Conservation (phyloP, 2,888 invertebrate genomes). For the Camponotus fellah region DNA sequence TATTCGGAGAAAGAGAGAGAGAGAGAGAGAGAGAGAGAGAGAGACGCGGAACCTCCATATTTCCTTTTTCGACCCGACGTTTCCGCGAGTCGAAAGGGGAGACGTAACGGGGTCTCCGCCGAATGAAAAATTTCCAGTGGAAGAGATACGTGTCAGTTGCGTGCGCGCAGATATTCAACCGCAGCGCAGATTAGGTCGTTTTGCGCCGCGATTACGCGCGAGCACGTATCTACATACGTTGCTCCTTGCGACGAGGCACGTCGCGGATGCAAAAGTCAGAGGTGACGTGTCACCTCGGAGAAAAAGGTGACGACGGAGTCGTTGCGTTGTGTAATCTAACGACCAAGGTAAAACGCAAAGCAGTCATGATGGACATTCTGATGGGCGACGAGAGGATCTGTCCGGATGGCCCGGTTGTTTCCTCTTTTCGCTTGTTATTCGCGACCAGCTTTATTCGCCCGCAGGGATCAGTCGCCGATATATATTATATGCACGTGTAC, state of each 20-base stretch:
- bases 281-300: slow-evolving; percentile 79
- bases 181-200: slow-evolving; percentile 73
- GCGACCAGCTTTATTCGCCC: slow-evolving; percentile 30
- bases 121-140: slow-evolving; percentile 39
- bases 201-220: slow-evolving; percentile 59
- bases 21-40: too few species aligned
- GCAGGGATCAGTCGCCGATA: slow-evolving; percentile 31
- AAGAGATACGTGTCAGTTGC: slow-evolving; percentile 49
- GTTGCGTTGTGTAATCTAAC: slow-evolving; percentile 73
- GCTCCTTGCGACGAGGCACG: slow-evolving; percentile 62
- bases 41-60: not conserved
- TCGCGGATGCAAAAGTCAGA: slow-evolving; percentile 78
- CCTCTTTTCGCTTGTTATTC: slow-evolving; percentile 41
- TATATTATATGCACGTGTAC: not conserved
- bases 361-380: slow-evolving; percentile 40
- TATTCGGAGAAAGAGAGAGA: not conserved
- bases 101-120: slow-evolving; percentile 17
- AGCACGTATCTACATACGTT: slow-evolving; percentile 58
- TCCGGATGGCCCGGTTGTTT: slow-evolving; percentile 16
- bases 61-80: not conserved
- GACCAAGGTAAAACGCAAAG: slow-evolving; percentile 57
- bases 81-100: slow-evolving; percentile 12
- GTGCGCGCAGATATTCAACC: slow-evolving; percentile 56
- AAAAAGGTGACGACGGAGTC: slow-evolving; percentile 72
- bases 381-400: slow-evolving; percentile 37